Evolutionary conservation across 2,797 vertebrate genomes (phyloP).

Genomic region (Hephaestus fuliginosus): DNA sequence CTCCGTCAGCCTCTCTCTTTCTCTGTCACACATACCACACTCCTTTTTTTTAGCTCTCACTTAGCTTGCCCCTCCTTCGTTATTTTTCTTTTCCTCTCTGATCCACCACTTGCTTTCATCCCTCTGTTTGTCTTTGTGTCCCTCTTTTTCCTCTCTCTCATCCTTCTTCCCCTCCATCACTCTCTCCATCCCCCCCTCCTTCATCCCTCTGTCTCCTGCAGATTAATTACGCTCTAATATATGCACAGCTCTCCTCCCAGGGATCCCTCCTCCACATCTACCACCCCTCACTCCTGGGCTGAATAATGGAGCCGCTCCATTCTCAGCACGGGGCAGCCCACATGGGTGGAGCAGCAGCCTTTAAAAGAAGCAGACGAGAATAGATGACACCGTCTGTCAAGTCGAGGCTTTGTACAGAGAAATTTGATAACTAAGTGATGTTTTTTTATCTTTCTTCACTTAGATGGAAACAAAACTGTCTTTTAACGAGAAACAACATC

Average conservation of each 20-base stretch:
- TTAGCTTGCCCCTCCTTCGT: neutral
- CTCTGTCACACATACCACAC: slow-evolving; percentile 28
- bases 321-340: slow-evolving; percentile 59
- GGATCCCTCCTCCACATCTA: slow-evolving; percentile 55
- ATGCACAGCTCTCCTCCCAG: slow-evolving; percentile 65
- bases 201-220: slow-evolving; percentile 60
- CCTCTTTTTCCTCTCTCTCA: neutral
- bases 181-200: neutral
- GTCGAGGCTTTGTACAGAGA: slow-evolving; percentile 2
- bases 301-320: slow-evolving; percentile 54
- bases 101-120: slow-evolving; percentile 44
- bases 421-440: neutral
- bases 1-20: slow-evolving; percentile 53
- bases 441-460: neutral
- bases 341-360: slow-evolving; percentile 57
- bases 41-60: neutral
- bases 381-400: slow-evolving; percentile 32
- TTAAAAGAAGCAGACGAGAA: slow-evolving; percentile 27
- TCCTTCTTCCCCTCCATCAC: neutral
- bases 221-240: slow-evolving; percentile 73
- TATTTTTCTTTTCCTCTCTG: slow-evolving; percentile 1
- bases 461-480: slow-evolving; percentile 4
- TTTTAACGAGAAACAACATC: neutral
- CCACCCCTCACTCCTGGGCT: slow-evolving; percentile 40
- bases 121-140: slow-evolving; percentile 36